phyloP scores from a whole-genome alignment of 1,140 invertebrate species.

The Drosophila guanche region DNA sequence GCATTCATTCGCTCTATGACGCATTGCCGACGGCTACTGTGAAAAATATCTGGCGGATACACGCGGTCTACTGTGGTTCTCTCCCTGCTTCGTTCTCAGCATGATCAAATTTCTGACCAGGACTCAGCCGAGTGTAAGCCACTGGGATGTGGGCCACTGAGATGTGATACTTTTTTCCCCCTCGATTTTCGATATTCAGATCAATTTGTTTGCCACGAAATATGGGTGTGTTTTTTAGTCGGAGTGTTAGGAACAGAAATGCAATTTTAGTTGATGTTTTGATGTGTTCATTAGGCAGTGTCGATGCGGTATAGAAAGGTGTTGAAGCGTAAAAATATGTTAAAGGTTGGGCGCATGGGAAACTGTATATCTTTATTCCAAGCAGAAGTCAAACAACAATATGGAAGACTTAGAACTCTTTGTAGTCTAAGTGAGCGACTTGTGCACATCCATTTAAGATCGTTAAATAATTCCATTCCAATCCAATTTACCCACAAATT shows the following conservation, averaged over 20 bases:
- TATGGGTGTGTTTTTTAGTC: constrained; percentile 31
- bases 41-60: constrained; percentile 41
- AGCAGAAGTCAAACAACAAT: too few relatives aligned
- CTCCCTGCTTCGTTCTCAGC: constrained; percentile 53
- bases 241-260: constrained; percentile 54
- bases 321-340: constrained; percentile 38
- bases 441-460: too few relatives aligned
- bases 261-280: constrained; percentile 72
- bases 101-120: constrained; percentile 60
- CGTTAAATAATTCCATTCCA: neutral
- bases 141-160: constrained; percentile 37
- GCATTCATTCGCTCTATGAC: constrained; percentile 42
- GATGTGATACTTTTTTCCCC: constrained; percentile 63
- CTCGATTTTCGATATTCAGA: constrained; percentile 25
- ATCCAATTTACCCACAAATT: neutral
- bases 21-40: constrained; percentile 67
- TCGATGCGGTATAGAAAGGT: constrained; percentile 31
- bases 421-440: too few relatives aligned
- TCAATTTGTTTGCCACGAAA: constrained; percentile 36
- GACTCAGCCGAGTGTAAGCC: constrained; percentile 65
- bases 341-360: neutral
- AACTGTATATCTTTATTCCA: too few relatives aligned
- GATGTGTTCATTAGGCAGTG: constrained; percentile 78
- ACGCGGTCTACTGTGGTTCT: constrained; percentile 21
- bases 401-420: too few relatives aligned